Percentiles rank a stretch among this genome's conserved stretches.
phyloP scores from a whole-genome alignment of 2,888 invertebrate species.

The Dendrolimus pini region DNA sequence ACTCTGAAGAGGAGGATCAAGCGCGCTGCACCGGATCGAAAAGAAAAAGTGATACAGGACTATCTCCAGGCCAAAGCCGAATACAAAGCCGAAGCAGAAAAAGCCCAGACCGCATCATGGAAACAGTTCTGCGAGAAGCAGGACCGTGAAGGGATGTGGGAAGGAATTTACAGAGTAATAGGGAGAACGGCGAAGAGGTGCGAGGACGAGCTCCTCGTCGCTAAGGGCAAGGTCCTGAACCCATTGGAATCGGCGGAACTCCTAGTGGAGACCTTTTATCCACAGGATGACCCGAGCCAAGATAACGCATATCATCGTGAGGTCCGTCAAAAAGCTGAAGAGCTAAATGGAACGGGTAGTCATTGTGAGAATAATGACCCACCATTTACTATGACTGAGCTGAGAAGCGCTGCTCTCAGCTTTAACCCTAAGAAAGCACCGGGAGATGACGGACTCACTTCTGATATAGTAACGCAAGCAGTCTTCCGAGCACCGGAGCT shows the following conservation, averaged over 20 bases:
- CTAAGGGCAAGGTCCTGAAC: not conserved
- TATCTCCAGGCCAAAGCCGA: constrained; percentile 1
- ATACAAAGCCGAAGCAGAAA: constrained; percentile 2
- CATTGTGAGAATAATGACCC: constrained; percentile 4
- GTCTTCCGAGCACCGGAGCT: no score
- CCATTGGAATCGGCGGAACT: not conserved
- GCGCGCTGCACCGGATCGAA: constrained; percentile 6
- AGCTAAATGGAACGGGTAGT: not conserved
- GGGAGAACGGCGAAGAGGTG: not conserved
- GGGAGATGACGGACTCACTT: constrained; percentile 13
- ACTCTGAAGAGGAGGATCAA: not conserved
- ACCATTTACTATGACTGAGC: constrained; percentile 9
- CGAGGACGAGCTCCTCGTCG: constrained; percentile 3
- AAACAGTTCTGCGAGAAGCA: no score
- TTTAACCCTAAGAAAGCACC: constrained; percentile 16
- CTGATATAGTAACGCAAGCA: constrained; percentile 10
- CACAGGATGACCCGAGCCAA: not conserved
- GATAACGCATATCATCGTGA: not conserved
- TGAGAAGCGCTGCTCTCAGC: not conserved
- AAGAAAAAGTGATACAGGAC: constrained; percentile 1
- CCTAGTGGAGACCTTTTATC: constrained; percentile 4
- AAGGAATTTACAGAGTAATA: constrained; percentile 3
- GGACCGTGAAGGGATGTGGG: no score
- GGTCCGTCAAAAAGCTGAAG: not conserved
- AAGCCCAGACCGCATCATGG: constrained; percentile 2